A percentile compares a stretch with the other conserved stretches of the same genome.
Evolutionary conservation across 2,888 invertebrate species (phyloP).

Genomic region (Calephelis perditalis): DNA sequence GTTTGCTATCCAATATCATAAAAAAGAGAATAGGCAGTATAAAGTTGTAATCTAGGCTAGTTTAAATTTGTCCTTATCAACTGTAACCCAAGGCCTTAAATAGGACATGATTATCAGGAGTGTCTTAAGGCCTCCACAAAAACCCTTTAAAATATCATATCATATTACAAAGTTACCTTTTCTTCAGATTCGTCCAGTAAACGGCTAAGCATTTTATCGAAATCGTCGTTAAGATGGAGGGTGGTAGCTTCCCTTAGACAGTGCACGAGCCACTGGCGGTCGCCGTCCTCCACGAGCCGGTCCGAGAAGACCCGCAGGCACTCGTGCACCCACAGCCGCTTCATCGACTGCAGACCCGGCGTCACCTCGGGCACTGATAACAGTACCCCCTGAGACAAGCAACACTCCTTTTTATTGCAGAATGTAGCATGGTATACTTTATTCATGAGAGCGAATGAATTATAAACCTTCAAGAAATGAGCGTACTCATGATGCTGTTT

Average conservation of each 20-base stretch:
- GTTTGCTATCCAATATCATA: no score
- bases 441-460: no score
- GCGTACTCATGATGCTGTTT: no score
- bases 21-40: no score
- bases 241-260: slow-evolving; percentile 81
- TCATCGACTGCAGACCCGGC: slow-evolving; percentile 90
- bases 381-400: slow-evolving; percentile 85
- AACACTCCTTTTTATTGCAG: neutral
- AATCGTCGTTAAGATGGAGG: slow-evolving; percentile 80
- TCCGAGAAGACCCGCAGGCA: slow-evolving; percentile 95
- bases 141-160: no score
- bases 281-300: slow-evolving; percentile 90
- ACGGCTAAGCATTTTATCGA: slow-evolving; percentile 84
- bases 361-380: slow-evolving; percentile 95
- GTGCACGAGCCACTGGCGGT: slow-evolving; percentile 88
- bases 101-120: no score
- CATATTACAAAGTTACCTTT: slow-evolving; percentile 31
- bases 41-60: no score
- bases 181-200: slow-evolving; percentile 57
- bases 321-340: slow-evolving; percentile 96
- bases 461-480: no score
- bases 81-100: no score
- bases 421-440: no score
- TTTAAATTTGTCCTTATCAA: no score
- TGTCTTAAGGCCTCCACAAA: no score